Evolutionary conservation across 2,888 invertebrate species (phyloP), one percentile per base, ranked within the genome.

Genomic region (Sinopyrophorus schimmeli): DNA sequence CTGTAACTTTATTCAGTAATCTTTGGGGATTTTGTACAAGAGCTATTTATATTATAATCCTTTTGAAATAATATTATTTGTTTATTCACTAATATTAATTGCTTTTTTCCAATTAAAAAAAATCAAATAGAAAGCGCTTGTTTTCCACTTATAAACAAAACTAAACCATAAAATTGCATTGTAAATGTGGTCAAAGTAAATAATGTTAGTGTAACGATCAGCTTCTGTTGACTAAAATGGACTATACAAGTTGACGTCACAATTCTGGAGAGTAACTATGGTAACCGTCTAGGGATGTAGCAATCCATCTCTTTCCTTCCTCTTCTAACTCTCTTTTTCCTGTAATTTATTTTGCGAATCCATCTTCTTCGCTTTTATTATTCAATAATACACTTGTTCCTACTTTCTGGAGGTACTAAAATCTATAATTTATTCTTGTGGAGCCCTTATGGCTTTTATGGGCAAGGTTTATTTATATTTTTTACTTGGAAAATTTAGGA

Each of bases 261-360:
- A 59, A 55, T 62, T 67, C 68, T 67, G 66, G 66, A 68, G 60
- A 28, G 69, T 71, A 53, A 59, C 68, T 61, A 70, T 70, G 66
- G 68, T 63, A 66, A 71, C 71, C 67, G 67, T 69, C 71, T 67
- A 67, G 71, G 71, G 69, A 69, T 70, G 68, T 66, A 62, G 68
- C 65, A 62, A 65, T 66, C 65, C 64, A 64, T 67, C 67, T 66
- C 65, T 67, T 66, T 68, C 63, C 65, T 59, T 68, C 64, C 65
- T 59, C 53, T 59, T 62, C 55, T 57, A 54, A 50, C 63, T 65
- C 64, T 59, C 41, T 57, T 40, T 39, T 65, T 68, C 63, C 61
- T 61, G 62, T 63, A 65, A 66, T 68, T 66, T 65, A 67, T 66
- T 67, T 65, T 59, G 34, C 54, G 47, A 37, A 31, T 58, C 59